Evolutionary conservation across 2,113 vertebrate species (phyloP).

Genomic region (Rissa tridactyla): DNA sequence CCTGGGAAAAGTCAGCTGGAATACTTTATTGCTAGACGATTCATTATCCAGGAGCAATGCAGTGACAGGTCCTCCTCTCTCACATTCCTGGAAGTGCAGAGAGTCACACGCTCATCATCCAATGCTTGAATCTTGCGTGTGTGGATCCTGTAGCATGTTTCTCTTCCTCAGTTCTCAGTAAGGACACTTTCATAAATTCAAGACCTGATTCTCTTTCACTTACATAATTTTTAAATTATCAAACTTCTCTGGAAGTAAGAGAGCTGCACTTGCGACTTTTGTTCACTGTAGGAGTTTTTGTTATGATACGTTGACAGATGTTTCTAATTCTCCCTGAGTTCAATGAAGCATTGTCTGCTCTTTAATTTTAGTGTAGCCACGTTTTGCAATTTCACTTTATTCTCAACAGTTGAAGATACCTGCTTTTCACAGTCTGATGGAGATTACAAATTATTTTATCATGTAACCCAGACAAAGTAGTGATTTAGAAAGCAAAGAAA

Average conservation of each 20-base stretch:
- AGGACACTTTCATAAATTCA: neutral
- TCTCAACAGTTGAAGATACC: neutral
- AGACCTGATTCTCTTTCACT: neutral
- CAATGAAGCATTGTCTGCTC: neutral
- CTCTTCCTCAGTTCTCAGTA: neutral
- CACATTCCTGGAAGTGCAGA: neutral
- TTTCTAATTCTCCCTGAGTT: constrained; percentile 8
- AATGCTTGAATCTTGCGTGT: rapidly evolving
- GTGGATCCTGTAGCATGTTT: neutral
- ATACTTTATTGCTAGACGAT: neutral
- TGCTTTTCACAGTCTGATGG: neutral
- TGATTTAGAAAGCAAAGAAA: neutral
- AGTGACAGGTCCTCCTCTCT: neutral
- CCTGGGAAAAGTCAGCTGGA: neutral
- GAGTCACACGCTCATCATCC: neutral
- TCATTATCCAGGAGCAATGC: neutral
- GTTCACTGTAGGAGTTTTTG: neutral
- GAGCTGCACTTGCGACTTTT: neutral
- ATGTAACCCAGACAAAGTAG: neutral
- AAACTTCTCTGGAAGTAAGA: neutral
- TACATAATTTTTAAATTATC: neutral
- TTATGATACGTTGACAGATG: neutral
- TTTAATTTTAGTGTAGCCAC: neutral
- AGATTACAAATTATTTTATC: neutral
- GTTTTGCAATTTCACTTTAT: neutral